These are phyloP conservation scores for Tautogolabrus adspersus DNA, from an alignment of 2,113 vertebrate species.

Conservation along the genomic window DNA sequence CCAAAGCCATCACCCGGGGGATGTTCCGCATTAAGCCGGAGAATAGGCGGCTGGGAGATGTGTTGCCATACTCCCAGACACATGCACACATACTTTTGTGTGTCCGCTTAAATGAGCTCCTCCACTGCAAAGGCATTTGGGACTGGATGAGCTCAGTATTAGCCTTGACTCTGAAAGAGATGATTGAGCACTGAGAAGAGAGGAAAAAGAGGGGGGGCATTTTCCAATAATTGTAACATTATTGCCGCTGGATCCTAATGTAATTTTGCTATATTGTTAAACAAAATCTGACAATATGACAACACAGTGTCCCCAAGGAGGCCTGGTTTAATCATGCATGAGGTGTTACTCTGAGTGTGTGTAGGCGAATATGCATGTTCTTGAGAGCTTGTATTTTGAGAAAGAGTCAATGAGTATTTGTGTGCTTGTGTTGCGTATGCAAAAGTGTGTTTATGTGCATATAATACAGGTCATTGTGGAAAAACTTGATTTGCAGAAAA, in stretches of 20 bases:
- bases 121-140: constrained; percentile 82
- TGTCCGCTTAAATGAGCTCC: constrained; percentile 85
- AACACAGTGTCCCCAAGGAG: constrained; percentile 78
- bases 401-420: constrained; percentile 39
- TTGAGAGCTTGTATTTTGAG: constrained; percentile 52
- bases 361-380: constrained; percentile 53
- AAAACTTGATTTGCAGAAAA: constrained; percentile 78
- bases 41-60: constrained; percentile 83
- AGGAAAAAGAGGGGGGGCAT: constrained; percentile 52
- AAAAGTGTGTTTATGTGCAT: constrained; percentile 65
- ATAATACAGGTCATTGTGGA: constrained; percentile 71
- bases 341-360: constrained; percentile 60
- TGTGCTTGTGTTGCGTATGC: constrained; percentile 39
- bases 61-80: constrained; percentile 82
- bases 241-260: constrained; percentile 83
- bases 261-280: constrained; percentile 84
- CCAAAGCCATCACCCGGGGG: constrained; percentile 86
- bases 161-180: constrained; percentile 81
- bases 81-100: constrained; percentile 87
- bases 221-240: constrained; percentile 82
- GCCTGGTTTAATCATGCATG: constrained; percentile 80
- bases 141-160: constrained; percentile 84
- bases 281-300: constrained; percentile 84
- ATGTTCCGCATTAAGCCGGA: constrained; percentile 87
- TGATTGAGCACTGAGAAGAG: constrained; percentile 76